Conservation (phyloP, 1,140 invertebrate species). For the Drosophila watanabei region DNA sequence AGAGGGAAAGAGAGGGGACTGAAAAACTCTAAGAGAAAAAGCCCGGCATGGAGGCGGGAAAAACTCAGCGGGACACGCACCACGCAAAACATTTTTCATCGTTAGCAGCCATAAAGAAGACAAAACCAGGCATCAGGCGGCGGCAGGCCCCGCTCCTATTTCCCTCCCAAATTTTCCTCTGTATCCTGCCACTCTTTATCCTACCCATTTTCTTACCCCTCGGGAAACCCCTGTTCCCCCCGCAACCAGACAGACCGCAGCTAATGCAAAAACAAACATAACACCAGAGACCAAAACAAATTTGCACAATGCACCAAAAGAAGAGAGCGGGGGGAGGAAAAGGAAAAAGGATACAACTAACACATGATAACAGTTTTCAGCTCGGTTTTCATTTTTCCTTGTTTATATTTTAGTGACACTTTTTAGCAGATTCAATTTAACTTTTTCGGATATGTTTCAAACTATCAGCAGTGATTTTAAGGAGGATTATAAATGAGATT, state of each 20-base stretch:
- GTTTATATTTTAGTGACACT: conserved; percentile 22
- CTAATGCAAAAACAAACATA: conserved; percentile 79
- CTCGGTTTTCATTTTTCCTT: conserved; percentile 7
- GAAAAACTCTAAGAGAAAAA: neutral
- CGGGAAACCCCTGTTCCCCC: conserved; percentile 1
- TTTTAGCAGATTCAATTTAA: conserved; percentile 26
- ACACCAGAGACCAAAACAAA: conserved; percentile 62
- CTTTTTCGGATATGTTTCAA: conserved; percentile 16
- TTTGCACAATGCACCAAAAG: conserved; percentile 68
- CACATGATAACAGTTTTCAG: conserved; percentile 25
- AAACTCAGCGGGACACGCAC: conserved; percentile 64
- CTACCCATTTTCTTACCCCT: neutral
- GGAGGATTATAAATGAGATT: neutral
- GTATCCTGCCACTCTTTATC: neutral
- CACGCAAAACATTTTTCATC: conserved; percentile 78
- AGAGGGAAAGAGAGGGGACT: neutral
- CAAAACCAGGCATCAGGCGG: conserved; percentile 53
- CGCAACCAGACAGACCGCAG: conserved; percentile 54
- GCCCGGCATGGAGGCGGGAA: neutral
- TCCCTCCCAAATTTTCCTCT: neutral
- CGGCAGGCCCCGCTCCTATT: neutral
- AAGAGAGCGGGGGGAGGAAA: neutral
- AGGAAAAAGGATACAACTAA: conserved; percentile 4
- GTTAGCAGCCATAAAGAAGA: conserved; percentile 77
- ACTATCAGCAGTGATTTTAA: neutral